phyloP scores from a whole-genome alignment of 2,113 vertebrate genomes.

The Callaeas wilsoni region DNA sequence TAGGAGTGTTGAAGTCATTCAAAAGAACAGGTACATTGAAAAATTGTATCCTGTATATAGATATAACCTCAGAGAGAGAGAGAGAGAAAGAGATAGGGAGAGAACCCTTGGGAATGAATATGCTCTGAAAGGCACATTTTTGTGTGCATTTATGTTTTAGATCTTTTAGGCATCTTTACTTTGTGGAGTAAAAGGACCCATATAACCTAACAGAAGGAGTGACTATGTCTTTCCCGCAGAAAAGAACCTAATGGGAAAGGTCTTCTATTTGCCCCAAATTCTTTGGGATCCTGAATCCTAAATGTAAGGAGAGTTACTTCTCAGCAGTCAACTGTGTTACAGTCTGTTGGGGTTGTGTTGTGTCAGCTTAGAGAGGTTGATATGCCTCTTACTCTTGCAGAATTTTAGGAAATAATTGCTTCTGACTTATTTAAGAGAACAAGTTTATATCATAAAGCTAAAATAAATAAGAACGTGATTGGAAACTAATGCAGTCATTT shows the following conservation, averaged over 20 bases:
- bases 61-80: not conserved
- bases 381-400: not conserved
- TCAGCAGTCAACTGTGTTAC: not conserved
- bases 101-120: fast-evolving
- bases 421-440: conserved; percentile 43
- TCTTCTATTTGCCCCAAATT: not conserved
- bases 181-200: not conserved
- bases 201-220: not conserved
- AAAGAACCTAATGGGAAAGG: not conserved
- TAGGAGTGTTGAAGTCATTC: not conserved
- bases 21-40: not conserved
- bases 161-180: not conserved
- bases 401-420: not conserved
- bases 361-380: not conserved
- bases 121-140: not conserved
- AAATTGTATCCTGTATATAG: not conserved
- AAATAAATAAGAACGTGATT: conserved; percentile 51
- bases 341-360: not conserved
- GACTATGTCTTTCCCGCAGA: not conserved
- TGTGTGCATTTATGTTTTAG: not conserved
- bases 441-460: conserved; percentile 33
- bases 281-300: not conserved
- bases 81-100: not conserved
- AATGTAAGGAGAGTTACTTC: not conserved
- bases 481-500: conserved; percentile 20